Percentiles rank a stretch among this genome's conserved stretches.
These are phyloP conservation scores for Tuberolachnus salignus DNA, from an alignment of 2,888 invertebrate species.

Conservation along the genomic window DNA sequence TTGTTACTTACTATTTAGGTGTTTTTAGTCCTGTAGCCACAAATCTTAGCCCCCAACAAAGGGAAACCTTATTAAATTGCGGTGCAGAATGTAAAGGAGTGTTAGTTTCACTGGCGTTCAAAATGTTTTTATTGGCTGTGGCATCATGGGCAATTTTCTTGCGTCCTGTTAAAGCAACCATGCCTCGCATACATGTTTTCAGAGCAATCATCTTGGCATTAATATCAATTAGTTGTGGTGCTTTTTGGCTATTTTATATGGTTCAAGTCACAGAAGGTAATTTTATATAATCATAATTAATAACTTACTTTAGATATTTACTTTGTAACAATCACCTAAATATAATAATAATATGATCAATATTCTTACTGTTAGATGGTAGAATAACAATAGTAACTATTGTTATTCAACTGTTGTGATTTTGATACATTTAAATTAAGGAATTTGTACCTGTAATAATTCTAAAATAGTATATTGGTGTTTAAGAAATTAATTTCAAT, in stretches of 20 bases:
- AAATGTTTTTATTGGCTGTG: slow-evolving; percentile 83
- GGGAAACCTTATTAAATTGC: slow-evolving; percentile 77
- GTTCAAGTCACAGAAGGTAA: slow-evolving; percentile 70
- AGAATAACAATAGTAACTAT: too few relatives aligned
- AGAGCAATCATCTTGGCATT: slow-evolving; percentile 87
- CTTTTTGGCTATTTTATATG: slow-evolving; percentile 97
- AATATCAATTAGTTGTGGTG: slow-evolving; percentile 88
- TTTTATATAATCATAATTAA: not conserved
- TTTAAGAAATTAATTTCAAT: too few relatives aligned
- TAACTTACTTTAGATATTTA: too few relatives aligned
- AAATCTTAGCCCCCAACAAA: slow-evolving; percentile 73
- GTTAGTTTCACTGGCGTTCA: slow-evolving; percentile 87
- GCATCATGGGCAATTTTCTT: slow-evolving; percentile 94
- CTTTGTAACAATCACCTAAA: too few relatives aligned
- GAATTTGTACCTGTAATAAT: too few relatives aligned
- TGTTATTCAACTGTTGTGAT: too few relatives aligned
- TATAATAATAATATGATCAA: too few relatives aligned
- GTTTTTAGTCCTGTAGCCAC: slow-evolving; percentile 76
- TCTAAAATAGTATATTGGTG: too few relatives aligned
- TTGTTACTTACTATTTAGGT: slow-evolving; percentile 61
- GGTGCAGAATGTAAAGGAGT: slow-evolving; percentile 94
- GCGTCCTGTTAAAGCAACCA: slow-evolving; percentile 80
- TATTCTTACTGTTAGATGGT: too few relatives aligned
- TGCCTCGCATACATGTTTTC: slow-evolving; percentile 91
- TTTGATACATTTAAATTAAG: too few relatives aligned